These are phyloP conservation scores for Pseudochirops cupreus DNA, from an alignment of 2,797 vertebrate species.

Conservation along the genomic window DNA sequence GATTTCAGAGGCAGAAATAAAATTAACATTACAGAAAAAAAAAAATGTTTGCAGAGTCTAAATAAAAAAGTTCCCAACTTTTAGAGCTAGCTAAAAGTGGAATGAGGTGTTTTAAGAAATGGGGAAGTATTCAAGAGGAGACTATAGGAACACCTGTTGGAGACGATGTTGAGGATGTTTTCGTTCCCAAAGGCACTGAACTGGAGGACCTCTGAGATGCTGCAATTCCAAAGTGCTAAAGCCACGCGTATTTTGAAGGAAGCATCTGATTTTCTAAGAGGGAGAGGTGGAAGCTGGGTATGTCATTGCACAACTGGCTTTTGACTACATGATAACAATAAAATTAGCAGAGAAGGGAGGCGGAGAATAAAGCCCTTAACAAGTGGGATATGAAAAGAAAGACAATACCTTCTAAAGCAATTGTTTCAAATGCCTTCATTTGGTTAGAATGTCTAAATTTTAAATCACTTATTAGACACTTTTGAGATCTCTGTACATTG, in stretches of 20 bases:
- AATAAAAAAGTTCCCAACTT: neutral
- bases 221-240: neutral
- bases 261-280: constrained; percentile 28
- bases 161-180: neutral
- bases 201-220: neutral
- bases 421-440: constrained; percentile 59
- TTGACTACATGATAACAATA: neutral
- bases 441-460: constrained; percentile 55
- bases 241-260: constrained; percentile 4
- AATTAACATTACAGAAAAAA: neutral
- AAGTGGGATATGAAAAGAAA: constrained; percentile 28
- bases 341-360: constrained; percentile 15
- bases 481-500: constrained; percentile 26
- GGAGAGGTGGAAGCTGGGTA: constrained; percentile 28
- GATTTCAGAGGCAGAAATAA: neutral
- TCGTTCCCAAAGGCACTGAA: neutral
- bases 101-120: neutral
- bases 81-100: neutral
- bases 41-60: neutral
- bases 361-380: neutral
- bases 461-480: constrained; percentile 61
- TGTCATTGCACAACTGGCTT: constrained; percentile 40
- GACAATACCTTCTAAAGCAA: constrained; percentile 21
- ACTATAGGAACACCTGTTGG: neutral
- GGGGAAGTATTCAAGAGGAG: neutral